Conservation (phyloP, 2,888 invertebrate genomes). For the Drosophila mulleri region DNA sequence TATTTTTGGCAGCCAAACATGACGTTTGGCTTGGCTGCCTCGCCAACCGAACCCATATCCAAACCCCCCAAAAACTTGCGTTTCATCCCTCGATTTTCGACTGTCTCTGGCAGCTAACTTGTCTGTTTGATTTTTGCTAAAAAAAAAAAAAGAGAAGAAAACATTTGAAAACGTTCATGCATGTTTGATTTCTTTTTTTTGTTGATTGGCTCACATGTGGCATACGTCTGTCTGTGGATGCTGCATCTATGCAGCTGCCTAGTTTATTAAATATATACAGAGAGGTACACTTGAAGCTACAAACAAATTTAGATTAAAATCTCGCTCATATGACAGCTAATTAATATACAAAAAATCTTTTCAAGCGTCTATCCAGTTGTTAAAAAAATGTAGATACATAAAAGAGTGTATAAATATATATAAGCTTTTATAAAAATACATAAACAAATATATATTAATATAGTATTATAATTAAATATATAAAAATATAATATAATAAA, state of each 20-base stretch:
- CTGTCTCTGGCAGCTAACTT: slow-evolving; percentile 31
- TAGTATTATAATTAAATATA: too few relatives aligned
- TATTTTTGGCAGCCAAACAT: slow-evolving; percentile 67
- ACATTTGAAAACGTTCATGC: slow-evolving; percentile 49
- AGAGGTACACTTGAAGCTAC: slow-evolving; percentile 27
- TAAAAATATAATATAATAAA: too few relatives aligned
- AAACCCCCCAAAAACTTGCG: background rate
- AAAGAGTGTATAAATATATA: too few relatives aligned
- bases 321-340: background rate
- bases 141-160: background rate
- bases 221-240: slow-evolving; percentile 18
- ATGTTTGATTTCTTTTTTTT: slow-evolving; percentile 64
- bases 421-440: too few relatives aligned
- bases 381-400: too few relatives aligned
- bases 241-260: slow-evolving; percentile 18
- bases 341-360: background rate
- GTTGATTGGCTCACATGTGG: slow-evolving; percentile 62
- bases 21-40: slow-evolving; percentile 49
- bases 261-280: slow-evolving; percentile 28
- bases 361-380: background rate
- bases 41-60: slow-evolving; percentile 23
- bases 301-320: background rate
- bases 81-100: background rate
- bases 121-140: slow-evolving; percentile 48
- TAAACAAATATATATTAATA: background rate